Evolutionary conservation across 2,113 vertebrate species (phyloP).

Genomic region (Ibidorhyncha struthersii): DNA sequence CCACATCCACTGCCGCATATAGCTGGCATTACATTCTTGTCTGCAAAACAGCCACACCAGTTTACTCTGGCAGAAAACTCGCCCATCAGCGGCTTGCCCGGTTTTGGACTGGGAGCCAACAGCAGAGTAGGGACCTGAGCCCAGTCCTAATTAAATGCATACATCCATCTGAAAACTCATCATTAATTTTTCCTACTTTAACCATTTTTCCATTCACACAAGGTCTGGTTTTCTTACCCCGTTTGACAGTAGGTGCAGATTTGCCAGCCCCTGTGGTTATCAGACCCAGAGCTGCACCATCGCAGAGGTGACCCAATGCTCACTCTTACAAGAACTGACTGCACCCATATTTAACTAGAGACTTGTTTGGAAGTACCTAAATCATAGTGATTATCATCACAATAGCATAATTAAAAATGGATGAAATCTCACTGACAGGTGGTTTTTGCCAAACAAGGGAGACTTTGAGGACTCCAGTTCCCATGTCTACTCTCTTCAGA

Average conservation of each 20-base stretch:
- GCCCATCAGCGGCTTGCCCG: background rate
- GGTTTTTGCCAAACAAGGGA: background rate
- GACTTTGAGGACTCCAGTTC: background rate
- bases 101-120: background rate
- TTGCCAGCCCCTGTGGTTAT: background rate
- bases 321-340: background rate
- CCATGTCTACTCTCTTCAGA: background rate
- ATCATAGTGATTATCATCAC: background rate
- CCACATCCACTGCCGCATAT: background rate
- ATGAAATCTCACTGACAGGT: background rate
- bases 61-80: constrained; percentile 2
- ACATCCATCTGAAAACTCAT: background rate
- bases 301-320: background rate
- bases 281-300: background rate
- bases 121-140: background rate
- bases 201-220: background rate
- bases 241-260: background rate
- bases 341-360: background rate
- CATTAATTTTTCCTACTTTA: background rate
- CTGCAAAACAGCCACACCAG: background rate
- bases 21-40: background rate
- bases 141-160: background rate
- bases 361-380: background rate
- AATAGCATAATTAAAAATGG: constrained; percentile 12
- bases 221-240: background rate